These are phyloP conservation scores for Strigops habroptila DNA, from an alignment of 2,113 vertebrate genomes.

Conservation along the genomic window DNA sequence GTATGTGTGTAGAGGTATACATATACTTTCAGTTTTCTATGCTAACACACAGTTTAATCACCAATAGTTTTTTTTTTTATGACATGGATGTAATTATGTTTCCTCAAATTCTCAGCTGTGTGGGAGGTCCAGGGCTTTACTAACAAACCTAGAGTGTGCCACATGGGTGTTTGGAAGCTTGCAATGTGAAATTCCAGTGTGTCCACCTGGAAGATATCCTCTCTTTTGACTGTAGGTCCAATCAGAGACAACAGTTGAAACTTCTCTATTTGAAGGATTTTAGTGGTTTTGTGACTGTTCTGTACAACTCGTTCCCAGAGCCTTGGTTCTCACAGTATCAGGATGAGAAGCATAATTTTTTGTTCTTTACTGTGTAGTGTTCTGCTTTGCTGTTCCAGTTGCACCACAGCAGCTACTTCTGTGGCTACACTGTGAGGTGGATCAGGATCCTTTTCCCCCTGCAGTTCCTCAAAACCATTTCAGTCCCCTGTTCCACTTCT, in stretches of 20 bases:
- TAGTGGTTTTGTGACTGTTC: not conserved
- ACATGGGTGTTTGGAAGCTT: not conserved
- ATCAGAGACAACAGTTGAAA: not conserved
- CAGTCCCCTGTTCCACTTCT: not conserved
- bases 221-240: not conserved
- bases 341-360: not conserved
- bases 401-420: accelerated
- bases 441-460: not conserved
- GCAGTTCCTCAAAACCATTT: not conserved
- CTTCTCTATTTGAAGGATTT: not conserved
- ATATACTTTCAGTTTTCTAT: not conserved
- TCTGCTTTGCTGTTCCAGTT: not conserved
- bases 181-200: not conserved
- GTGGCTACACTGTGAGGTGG: not conserved
- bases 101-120: not conserved
- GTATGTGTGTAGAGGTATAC: not conserved
- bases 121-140: not conserved
- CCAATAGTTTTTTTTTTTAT: not conserved
- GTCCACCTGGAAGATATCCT: not conserved
- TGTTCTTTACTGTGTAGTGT: not conserved
- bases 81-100: not conserved
- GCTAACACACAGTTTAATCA: not conserved
- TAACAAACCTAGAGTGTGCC: not conserved
- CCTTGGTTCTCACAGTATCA: not conserved
- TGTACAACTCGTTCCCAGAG: not conserved